A percentile compares a stretch with the other conserved stretches of the same genome.
These are phyloP conservation scores for Rhagium mordax DNA, from an alignment of 2,888 invertebrate genomes.

Conservation along the genomic window DNA sequence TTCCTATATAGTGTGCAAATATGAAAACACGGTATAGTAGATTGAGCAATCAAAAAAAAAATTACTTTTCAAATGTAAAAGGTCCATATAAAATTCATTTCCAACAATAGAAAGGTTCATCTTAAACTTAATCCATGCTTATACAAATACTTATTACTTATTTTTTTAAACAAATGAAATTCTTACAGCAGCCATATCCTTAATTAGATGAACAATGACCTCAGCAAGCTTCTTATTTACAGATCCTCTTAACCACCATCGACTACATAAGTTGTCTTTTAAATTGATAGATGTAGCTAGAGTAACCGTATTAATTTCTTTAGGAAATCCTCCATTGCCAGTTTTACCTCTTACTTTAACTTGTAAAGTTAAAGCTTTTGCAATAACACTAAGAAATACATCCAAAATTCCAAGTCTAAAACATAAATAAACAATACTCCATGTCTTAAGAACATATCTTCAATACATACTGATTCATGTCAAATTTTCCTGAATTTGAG, in stretches of 20 bases:
- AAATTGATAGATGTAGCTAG: conserved; percentile 76
- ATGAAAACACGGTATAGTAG: too few relatives aligned
- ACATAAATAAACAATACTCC: conserved; percentile 11
- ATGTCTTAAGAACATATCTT: background rate
- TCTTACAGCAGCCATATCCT: conserved; percentile 93
- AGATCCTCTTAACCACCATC: conserved; percentile 92
- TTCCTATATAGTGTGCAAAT: too few relatives aligned
- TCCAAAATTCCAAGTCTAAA: conserved; percentile 86
- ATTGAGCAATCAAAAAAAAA: too few relatives aligned
- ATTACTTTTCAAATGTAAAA: too few relatives aligned
- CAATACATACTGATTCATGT: conserved; percentile 67
- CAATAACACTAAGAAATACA: conserved; percentile 91
- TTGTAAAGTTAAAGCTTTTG: conserved; percentile 92
- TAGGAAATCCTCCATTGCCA: conserved; percentile 68
- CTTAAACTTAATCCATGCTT: too few relatives aligned
- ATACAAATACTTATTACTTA: too few relatives aligned
- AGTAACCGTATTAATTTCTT: conserved; percentile 74
- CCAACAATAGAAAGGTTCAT: too few relatives aligned
- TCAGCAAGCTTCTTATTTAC: conserved; percentile 90
- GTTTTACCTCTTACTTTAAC: conserved; percentile 84
- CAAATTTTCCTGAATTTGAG: conserved; percentile 70
- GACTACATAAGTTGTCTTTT: conserved; percentile 72
- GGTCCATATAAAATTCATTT: too few relatives aligned
- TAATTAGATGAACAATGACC: conserved; percentile 88
- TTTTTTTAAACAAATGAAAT: too few relatives aligned